Percentiles rank a stretch among this genome's conserved stretches.
phyloP scores from a whole-genome alignment of 2,888 invertebrate genomes.

The Drosophila fulvimacula region DNA sequence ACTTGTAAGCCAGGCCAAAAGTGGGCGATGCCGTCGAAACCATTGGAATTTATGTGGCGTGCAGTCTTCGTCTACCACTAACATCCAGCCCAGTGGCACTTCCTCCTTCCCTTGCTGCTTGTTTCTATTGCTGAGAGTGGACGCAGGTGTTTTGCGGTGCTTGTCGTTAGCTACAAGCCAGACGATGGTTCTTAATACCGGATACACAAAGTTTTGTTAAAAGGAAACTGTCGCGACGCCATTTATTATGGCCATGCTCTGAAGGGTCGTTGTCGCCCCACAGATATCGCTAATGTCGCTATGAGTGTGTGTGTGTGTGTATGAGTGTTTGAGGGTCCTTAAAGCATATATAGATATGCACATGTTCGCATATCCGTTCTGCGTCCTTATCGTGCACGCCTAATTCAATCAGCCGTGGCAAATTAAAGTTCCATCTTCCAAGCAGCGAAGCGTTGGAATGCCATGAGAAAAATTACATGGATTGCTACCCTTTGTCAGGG shows the following conservation, averaged over 20 bases:
- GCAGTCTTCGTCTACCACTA: constrained; percentile 37
- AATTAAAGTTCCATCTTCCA: constrained; percentile 74
- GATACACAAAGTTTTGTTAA: constrained; percentile 75
- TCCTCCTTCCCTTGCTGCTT: constrained; percentile 1
- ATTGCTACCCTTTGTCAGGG: constrained; percentile 57
- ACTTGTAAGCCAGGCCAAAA: constrained; percentile 78
- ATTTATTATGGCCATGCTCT: constrained; percentile 80
- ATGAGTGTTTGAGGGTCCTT: constrained; percentile 32
- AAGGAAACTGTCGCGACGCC: constrained; percentile 84
- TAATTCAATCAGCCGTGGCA: constrained; percentile 79
- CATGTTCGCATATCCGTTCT: constrained; percentile 10
- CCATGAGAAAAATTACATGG: constrained; percentile 52
- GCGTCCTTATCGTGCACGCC: constrained; percentile 51
- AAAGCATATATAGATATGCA: constrained; percentile 42
- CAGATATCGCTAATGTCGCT: constrained; percentile 68
- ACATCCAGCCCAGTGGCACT: constrained; percentile 3
- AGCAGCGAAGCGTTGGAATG: constrained; percentile 59
- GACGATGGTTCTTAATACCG: constrained; percentile 77
- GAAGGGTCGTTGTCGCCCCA: constrained; percentile 78
- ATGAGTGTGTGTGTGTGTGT: constrained; percentile 43
- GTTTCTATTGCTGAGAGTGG: constrained; percentile 65
- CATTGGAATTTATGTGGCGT: constrained; percentile 83
- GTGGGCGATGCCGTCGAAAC: constrained; percentile 60
- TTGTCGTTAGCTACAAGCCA: constrained; percentile 54
- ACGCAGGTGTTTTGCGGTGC: constrained; percentile 78